A percentile compares a stretch with the other conserved stretches of the same genome.
Conservation (phyloP, 2,113 vertebrate species). For the Ceyx margarethae region DNA sequence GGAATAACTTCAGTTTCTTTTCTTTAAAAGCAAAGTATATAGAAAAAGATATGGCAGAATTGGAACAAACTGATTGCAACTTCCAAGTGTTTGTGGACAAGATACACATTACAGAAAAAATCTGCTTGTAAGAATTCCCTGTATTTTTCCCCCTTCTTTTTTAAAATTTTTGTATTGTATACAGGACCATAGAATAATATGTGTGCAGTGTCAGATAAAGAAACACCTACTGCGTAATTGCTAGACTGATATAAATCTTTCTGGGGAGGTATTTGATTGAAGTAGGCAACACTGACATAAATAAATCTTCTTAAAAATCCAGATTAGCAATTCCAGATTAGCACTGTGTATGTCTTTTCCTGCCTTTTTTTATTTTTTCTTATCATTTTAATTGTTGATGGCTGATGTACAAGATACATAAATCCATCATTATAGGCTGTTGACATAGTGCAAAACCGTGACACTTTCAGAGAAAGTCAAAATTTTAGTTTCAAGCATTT, state of each 20-base stretch:
- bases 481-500: not conserved
- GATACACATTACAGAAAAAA: not conserved
- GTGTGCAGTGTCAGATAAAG: not conserved
- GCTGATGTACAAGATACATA: not conserved
- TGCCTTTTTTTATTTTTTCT: not conserved
- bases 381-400: not conserved
- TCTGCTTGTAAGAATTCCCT: not conserved
- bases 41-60: not conserved
- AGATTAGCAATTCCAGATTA: not conserved
- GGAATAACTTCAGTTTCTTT: not conserved
- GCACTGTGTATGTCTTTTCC: not conserved
- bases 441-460: not conserved
- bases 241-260: not conserved
- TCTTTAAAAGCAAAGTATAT: not conserved
- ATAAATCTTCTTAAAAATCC: not conserved
- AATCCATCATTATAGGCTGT: not conserved
- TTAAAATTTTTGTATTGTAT: not conserved
- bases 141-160: not conserved
- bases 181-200: not conserved
- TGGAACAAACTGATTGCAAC: not conserved
- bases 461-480: not conserved
- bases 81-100: not conserved
- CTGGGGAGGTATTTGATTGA: not conserved
- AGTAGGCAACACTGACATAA: not conserved
- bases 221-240: not conserved